Base-by-base conservation (phyloP, 2,888 invertebrate species). In the Teleiodes luculella region DNA sequence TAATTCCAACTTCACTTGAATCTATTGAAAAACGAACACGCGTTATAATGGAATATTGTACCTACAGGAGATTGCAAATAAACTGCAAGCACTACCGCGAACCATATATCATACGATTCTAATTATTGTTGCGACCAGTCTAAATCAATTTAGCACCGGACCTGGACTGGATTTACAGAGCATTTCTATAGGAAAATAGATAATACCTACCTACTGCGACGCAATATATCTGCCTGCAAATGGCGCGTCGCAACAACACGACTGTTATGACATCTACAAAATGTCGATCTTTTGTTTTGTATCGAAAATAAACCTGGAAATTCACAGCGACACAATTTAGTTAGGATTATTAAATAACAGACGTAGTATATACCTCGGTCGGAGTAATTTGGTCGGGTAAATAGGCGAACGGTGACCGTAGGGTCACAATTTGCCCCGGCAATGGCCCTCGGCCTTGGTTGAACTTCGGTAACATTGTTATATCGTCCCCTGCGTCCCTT, bases 391-490 rank as follows among this genome's bases (percentile, higher is more conserved):
- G 70, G 74, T 62, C 72, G 72, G 65, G 76, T 69, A 82, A 82
- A 84, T 79, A 84, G 75, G 74, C 75, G 73, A 71, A 65, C 69
- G 72, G 76, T 81, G 80, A 83, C 81, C 83, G 76, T 79, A 81
- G 77, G 82, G 78, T 82, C 78, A 80, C 80, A 83, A 82, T 83
- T 82, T 83, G 79, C 76, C 68, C 71, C 68, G 67, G 70, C 74
- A 72, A 78, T 79, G 78, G 81, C 81, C 77, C 76, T 70, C 78
- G 77, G 81, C 77, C 79, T 78, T 79, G 78, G 76, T 77, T 80
- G 78, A 84, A 84, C 84, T 86, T 79, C 70, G 74, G 76, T 86
- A 86, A 87, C 85, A 74, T 75, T 78, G 84, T 86, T 87, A 86
- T 73, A 70, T 72, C 70, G 74, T 72, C 81, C 84, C 82, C 77